Conservation (phyloP, 2,888 invertebrate species). For the Euproctis similis region DNA sequence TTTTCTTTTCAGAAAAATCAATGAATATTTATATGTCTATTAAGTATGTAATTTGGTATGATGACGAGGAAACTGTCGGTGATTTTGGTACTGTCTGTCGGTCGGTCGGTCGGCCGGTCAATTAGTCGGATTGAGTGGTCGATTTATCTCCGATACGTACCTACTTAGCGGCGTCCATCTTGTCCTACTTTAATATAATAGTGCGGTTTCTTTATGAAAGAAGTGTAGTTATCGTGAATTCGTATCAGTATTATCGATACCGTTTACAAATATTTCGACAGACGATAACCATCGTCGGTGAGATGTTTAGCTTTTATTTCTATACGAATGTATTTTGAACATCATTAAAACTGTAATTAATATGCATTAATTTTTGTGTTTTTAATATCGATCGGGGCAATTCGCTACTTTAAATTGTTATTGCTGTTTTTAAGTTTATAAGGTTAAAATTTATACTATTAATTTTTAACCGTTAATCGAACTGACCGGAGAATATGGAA, state of each 20-base stretch:
- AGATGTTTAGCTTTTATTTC: conserved; percentile 13
- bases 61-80: conserved; percentile 8
- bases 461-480: conserved; percentile 12
- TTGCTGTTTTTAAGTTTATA: conserved; percentile 7
- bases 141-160: conserved; percentile 35
- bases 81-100: conserved; percentile 15
- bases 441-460: conserved; percentile 7
- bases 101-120: conserved; percentile 20
- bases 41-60: conserved; percentile 5
- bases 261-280: conserved; percentile 73
- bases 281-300: conserved; percentile 48
- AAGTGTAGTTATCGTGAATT: conserved; percentile 40
- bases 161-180: conserved; percentile 29
- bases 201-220: conserved; percentile 32
- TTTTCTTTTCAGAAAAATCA: too few relatives aligned
- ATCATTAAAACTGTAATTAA: conserved; percentile 10
- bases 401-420: conserved; percentile 6
- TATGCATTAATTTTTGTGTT: conserved; percentile 6
- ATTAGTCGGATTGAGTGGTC: conserved; percentile 38
- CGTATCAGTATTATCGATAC: conserved; percentile 50
- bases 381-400: conserved; percentile 13
- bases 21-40: conserved; percentile 20
- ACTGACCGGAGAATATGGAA: conserved; percentile 6
- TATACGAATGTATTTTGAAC: conserved; percentile 6
- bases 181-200: conserved; percentile 45